These are phyloP conservation scores for Corbicula japonica DNA, from an alignment of 2,888 invertebrate genomes.

Conservation along the genomic window DNA sequence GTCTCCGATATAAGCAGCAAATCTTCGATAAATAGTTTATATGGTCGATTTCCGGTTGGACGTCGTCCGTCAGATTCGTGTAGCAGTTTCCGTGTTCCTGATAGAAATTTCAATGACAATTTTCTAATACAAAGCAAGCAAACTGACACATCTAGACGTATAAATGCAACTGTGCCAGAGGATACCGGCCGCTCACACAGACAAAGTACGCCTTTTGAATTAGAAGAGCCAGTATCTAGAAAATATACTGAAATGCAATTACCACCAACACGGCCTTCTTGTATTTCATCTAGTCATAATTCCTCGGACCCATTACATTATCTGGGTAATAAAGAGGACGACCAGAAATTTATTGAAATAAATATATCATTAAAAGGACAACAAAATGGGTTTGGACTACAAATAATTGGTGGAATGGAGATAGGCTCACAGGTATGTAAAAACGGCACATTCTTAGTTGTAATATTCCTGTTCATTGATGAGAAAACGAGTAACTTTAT, in stretches of 20 bases:
- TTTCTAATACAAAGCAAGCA: constrained; percentile 65
- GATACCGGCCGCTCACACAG: constrained; percentile 77
- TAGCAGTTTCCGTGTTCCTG: constrained; percentile 62
- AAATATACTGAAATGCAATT: constrained; percentile 81
- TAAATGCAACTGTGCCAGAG: constrained; percentile 69
- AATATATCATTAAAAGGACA: constrained; percentile 95
- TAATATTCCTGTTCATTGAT: too few species aligned
- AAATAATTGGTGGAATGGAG: constrained; percentile 99
- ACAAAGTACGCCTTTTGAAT: constrained; percentile 90
- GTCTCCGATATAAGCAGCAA: constrained; percentile 85
- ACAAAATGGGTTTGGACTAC: constrained; percentile 98
- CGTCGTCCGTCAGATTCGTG: constrained; percentile 64
- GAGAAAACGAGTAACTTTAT: too few species aligned
- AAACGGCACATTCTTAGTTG: too few species aligned
- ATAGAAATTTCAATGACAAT: constrained; percentile 57
- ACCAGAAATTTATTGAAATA: constrained; percentile 88
- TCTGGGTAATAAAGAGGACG: constrained; percentile 71
- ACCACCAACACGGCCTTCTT: constrained; percentile 75
- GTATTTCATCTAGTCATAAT: constrained; percentile 66
- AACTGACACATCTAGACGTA: constrained; percentile 63
- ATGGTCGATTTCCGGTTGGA: constrained; percentile 64
- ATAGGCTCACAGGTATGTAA: constrained; percentile 95
- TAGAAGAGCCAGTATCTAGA: constrained; percentile 88
- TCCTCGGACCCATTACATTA: constrained; percentile 72
- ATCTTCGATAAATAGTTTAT: constrained; percentile 81